A percentile compares a stretch with the other conserved stretches of the same genome.
phyloP scores from a whole-genome alignment of 2,888 invertebrate genomes.

The Leptinotarsa tumamoca region DNA sequence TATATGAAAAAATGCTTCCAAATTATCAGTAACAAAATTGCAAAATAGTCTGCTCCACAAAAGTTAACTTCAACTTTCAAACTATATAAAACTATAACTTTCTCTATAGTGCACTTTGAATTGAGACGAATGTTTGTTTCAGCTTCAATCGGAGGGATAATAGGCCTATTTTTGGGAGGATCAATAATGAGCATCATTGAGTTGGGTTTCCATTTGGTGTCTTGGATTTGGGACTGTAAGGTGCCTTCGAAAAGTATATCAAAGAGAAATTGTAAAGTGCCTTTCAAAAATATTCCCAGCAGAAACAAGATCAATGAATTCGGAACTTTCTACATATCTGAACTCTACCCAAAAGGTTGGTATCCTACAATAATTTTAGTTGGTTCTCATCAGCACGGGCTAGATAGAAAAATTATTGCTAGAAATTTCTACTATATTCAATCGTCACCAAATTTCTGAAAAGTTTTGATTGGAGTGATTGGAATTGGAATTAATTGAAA shows the following conservation, averaged over 20 bases:
- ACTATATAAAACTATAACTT: background rate
- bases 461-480: too few relatives aligned
- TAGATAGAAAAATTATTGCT: too few relatives aligned
- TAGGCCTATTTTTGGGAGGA: constrained; percentile 23
- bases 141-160: constrained; percentile 22
- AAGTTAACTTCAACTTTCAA: background rate
- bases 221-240: constrained; percentile 1
- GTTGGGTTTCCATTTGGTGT: constrained; percentile 1
- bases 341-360: constrained; percentile 21
- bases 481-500: too few relatives aligned
- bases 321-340: constrained; percentile 5
- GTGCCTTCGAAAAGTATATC: too few relatives aligned
- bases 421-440: too few relatives aligned
- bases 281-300: background rate
- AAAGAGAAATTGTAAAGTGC: too few relatives aligned
- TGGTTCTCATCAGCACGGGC: too few relatives aligned
- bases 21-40: too few relatives aligned
- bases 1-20: background rate
- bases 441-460: too few relatives aligned
- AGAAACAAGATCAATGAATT: constrained; percentile 3
- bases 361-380: background rate
- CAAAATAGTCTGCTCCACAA: too few relatives aligned
- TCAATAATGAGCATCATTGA: constrained; percentile 25
- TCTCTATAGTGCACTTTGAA: too few relatives aligned
- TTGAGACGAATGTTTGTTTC: background rate